Percentiles rank a stretch among this genome's conserved stretches.
Evolutionary conservation across 2,888 invertebrate genomes (phyloP).

Genomic region (Congeria kusceri): DNA sequence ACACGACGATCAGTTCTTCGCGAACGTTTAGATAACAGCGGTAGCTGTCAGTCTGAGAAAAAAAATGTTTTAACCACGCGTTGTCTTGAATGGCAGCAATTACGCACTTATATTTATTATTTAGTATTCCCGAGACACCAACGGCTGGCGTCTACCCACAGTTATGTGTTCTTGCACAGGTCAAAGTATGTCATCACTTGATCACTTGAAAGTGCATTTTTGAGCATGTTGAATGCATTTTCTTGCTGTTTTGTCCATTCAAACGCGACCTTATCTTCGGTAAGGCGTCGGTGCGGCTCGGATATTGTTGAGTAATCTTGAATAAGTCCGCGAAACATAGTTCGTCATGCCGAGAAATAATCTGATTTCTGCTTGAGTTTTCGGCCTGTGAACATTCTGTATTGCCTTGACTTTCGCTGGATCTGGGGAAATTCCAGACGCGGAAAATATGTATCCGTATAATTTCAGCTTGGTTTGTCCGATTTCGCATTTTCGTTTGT

Average conservation of each 20-base stretch:
- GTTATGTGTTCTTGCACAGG: constrained; percentile 36
- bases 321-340: constrained; percentile 57
- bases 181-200: constrained; percentile 61
- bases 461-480: background rate
- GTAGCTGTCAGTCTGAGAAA: background rate
- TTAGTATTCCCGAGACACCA: constrained; percentile 58
- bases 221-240: constrained; percentile 51
- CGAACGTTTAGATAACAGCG: background rate
- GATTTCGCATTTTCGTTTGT: constrained; percentile 20
- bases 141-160: constrained; percentile 58
- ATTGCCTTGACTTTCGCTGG: constrained; percentile 5
- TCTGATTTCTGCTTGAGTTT: constrained; percentile 5
- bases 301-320: constrained; percentile 52
- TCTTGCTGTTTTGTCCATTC: constrained; percentile 44
- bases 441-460: no score
- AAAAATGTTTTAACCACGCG: background rate
- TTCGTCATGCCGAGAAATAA: constrained; percentile 55
- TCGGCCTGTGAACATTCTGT: constrained; percentile 9
- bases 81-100: background rate
- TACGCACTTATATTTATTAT: constrained; percentile 40
- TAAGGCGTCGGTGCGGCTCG: constrained; percentile 60
- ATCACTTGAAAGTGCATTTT: constrained; percentile 33
- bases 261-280: constrained; percentile 45
- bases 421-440: background rate
- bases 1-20: constrained; percentile 4